Conservation (phyloP, 2,113 vertebrate species). For the Campylorhamphus procurvoides region DNA sequence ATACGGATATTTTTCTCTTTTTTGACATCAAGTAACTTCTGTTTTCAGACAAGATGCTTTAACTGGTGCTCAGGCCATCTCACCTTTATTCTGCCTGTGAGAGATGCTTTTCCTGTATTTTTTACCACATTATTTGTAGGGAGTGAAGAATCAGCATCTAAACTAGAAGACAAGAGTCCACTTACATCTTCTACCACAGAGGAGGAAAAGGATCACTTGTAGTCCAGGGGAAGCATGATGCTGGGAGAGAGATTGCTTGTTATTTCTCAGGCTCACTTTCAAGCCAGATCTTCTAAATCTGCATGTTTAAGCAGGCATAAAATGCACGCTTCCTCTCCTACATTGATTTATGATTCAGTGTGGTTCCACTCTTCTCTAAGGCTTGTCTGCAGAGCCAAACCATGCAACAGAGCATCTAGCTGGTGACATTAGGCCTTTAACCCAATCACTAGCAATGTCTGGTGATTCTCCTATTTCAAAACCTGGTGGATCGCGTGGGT, state of each 20-base stretch:
- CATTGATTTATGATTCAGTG: background rate
- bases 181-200: background rate
- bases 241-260: background rate
- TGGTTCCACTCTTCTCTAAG: background rate
- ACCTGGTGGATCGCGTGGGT: background rate
- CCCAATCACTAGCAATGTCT: background rate
- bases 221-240: fast-evolving
- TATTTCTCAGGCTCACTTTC: background rate
- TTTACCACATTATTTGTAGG: background rate
- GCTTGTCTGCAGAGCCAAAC: background rate
- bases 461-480: background rate
- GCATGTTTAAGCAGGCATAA: background rate
- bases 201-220: background rate
- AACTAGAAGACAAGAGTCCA: background rate
- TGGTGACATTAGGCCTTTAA: background rate
- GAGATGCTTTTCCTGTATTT: background rate
- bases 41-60: background rate
- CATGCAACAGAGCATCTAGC: background rate
- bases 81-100: background rate
- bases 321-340: background rate
- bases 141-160: background rate
- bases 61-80: background rate
- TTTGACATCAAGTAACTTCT: background rate
- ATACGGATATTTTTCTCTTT: background rate
- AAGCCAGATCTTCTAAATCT: background rate